A percentile compares a stretch with the other conserved stretches of the same genome.
phyloP scores from a whole-genome alignment of 2,888 invertebrate species.

The Cephus nigrinus region DNA sequence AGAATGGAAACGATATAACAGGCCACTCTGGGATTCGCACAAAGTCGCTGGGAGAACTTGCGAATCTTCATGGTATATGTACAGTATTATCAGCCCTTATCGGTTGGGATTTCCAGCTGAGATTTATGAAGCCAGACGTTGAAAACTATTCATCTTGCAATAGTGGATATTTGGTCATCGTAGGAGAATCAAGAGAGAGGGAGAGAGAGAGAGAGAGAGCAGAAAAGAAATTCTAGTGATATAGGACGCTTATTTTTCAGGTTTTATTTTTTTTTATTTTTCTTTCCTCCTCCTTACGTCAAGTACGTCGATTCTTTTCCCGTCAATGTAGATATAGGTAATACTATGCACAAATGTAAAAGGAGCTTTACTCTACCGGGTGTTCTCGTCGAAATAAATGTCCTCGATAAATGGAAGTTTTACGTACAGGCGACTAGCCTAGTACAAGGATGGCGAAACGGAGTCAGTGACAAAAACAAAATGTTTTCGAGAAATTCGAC shows the following conservation, averaged over 20 bases:
- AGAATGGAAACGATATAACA: not conserved
- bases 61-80: not conserved
- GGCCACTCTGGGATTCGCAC: not conserved
- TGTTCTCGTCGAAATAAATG: not conserved
- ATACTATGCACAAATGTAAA: not conserved
- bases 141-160: constrained; percentile 56
- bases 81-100: constrained; percentile 25
- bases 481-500: not conserved
- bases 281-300: not conserved
- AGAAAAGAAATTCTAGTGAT: constrained; percentile 1
- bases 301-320: not conserved
- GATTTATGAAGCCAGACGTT: constrained; percentile 53
- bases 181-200: constrained; percentile 13
- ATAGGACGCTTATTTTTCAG: not conserved
- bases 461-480: not conserved
- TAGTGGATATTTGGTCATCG: constrained; percentile 18
- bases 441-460: not conserved
- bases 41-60: not conserved
- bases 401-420: not conserved
- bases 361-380: not conserved
- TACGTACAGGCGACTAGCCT: not conserved
- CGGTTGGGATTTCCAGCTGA: constrained; percentile 39
- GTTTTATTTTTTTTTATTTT: not conserved
- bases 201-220: constrained; percentile 16
- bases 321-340: not conserved